Evolutionary conservation across 2,888 invertebrate species (phyloP).

Genomic region (Loripinus fragilis): DNA sequence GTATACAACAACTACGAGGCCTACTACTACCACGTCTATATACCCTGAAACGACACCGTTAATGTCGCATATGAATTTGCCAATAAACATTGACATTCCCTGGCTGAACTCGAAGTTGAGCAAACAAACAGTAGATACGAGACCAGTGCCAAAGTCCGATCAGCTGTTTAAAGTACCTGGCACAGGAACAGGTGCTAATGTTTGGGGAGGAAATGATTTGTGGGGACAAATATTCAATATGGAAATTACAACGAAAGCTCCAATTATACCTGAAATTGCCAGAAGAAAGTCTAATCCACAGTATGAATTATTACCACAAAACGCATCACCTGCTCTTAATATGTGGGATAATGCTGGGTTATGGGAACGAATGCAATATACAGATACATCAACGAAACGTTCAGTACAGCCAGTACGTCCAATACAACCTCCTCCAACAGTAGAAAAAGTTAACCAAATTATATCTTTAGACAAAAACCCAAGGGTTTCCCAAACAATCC

Average conservation of each 20-base stretch:
- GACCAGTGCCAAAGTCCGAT: not conserved
- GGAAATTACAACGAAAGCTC: not conserved
- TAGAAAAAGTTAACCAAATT: too few species aligned
- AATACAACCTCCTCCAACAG: not conserved
- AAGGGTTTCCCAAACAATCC: too few species aligned
- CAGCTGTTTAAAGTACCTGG: not conserved
- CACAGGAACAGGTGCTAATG: not conserved
- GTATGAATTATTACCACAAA: too few species aligned
- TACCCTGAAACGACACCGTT: not conserved
- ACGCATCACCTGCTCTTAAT: not conserved
- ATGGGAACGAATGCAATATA: not conserved
- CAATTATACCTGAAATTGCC: not conserved
- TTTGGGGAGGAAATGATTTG: not conserved
- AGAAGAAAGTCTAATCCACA: not conserved
- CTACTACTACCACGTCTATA: not conserved
- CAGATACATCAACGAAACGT: not conserved
- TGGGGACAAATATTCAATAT: not conserved
- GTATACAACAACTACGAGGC: conserved; percentile 1
- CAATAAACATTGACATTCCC: not conserved
- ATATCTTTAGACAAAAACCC: too few species aligned
- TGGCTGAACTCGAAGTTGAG: not conserved
- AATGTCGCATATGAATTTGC: not conserved
- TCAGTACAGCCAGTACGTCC: not conserved
- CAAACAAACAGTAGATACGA: not conserved
- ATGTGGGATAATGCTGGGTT: not conserved